These are phyloP conservation scores for Aleiodes alternator DNA, from an alignment of 2,888 invertebrate genomes.

Conservation along the genomic window DNA sequence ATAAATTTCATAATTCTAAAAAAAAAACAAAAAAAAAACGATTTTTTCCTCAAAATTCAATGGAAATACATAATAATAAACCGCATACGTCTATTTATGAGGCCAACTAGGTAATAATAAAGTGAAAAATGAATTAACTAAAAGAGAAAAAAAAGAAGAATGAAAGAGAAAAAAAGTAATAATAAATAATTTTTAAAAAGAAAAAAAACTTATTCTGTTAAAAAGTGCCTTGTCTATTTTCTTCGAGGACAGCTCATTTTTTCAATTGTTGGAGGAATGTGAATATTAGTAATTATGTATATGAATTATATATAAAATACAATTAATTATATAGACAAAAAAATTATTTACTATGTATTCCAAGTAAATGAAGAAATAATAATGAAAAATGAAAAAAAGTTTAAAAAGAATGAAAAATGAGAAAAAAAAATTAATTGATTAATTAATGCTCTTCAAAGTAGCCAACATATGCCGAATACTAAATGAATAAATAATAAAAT, in stretches of 20 bases:
- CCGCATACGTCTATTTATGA: slow-evolving; percentile 60
- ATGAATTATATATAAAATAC: slow-evolving; percentile 47
- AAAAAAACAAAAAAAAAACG: not conserved
- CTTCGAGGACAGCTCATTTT: slow-evolving; percentile 72
- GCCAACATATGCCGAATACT: slow-evolving; percentile 34
- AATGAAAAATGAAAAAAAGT: slow-evolving; percentile 7
- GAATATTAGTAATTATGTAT: slow-evolving; percentile 68
- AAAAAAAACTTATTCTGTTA: slow-evolving; percentile 68
- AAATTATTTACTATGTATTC: slow-evolving; percentile 37
- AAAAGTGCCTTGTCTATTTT: slow-evolving; percentile 74
- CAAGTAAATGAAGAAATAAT: slow-evolving; percentile 20
- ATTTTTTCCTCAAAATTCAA: slow-evolving; percentile 1
- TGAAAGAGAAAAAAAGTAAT: slow-evolving; percentile 48
- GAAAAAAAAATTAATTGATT: slow-evolving; percentile 29
- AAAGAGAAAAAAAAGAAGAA: slow-evolving; percentile 41
- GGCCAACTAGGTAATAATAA: slow-evolving; percentile 67
- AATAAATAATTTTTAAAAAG: slow-evolving; percentile 49
- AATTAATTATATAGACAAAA: slow-evolving; percentile 30
- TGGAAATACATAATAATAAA: slow-evolving; percentile 49
- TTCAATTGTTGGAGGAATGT: slow-evolving; percentile 75
- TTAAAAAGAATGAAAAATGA: slow-evolving; percentile 19
- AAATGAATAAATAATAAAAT: slow-evolving; percentile 19
- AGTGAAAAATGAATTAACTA: slow-evolving; percentile 59
- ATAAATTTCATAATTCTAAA: not conserved
- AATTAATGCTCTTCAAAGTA: slow-evolving; percentile 39